Evolutionary conservation across 2,888 invertebrate species (phyloP), one percentile per base, ranked within the genome.

Genomic region (Blomia tropicalis): DNA sequence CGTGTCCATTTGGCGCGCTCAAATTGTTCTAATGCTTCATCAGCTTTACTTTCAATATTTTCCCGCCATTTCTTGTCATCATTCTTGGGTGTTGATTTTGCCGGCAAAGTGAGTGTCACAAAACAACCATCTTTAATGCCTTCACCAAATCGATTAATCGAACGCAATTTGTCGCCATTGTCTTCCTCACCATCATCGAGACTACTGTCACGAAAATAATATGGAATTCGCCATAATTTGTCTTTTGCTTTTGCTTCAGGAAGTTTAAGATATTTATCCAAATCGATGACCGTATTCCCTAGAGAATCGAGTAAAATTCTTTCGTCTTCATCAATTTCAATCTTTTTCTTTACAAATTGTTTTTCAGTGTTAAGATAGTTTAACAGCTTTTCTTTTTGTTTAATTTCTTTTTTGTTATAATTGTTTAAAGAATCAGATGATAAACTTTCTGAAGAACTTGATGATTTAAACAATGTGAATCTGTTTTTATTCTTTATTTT

Each of bases 181-280:
- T 14, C 43, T 2, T 41, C 27, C 2, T 61, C 61, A 32, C 4
- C 23, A 22, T 44, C 30, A 14, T 44, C 30, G 5, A n/a, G 29
- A 5, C 17, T 23, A 25, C 11, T 22, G 17, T 36, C 23, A 1
- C 4, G 3, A 19, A 54, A 61, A 19, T 31, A 1, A 27, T 32
- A 32, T 5, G 61, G 61, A 32, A 54, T 61, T n/a, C 36, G 30
- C 61, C 61, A 61, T 43, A 61, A 43, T 36, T 61, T 61, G 25
- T 54, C 54, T 22, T 61, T 61, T 17, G 32, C 22, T 29, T 30
- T 61, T 27, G 53, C 5, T 27, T 61, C 54, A 7, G 53, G 36
- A 7, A 32, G 17, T 2, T 36, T 7, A 30, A 62, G 51, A 47
- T 59, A 62, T 30, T 58, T 59, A 43, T 62, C 41, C 23, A 62